Percentiles rank a stretch among this genome's conserved stretches.
Conservation (phyloP, 1,140 invertebrate genomes). For the Atta cephalotes region DNA sequence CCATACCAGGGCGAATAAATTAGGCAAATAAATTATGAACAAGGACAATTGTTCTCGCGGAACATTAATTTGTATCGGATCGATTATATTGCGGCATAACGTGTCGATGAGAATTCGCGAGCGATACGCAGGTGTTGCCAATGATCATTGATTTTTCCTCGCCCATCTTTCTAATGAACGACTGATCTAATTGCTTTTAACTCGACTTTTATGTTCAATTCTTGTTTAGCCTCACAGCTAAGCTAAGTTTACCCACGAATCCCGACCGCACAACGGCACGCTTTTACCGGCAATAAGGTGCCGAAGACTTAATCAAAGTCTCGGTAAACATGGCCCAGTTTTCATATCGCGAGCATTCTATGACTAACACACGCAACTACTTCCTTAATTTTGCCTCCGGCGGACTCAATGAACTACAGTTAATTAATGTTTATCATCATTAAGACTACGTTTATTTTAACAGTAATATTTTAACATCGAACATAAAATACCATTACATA, state of each 20-base stretch:
- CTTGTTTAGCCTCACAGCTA: conserved; percentile 2
- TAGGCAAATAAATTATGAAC: conserved; percentile 43
- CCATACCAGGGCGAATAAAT: conserved; percentile 19
- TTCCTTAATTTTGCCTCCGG: conserved; percentile 20
- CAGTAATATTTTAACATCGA: not conserved
- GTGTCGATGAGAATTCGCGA: conserved; percentile 15
- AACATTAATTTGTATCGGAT: conserved; percentile 8
- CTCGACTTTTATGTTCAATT: conserved; percentile 49
- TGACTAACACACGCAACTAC: conserved; percentile 24
- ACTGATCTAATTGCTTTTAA: conserved; percentile 63
- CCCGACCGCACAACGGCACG: not conserved
- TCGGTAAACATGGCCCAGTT: conserved; percentile 69
- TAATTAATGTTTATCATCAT: conserved; percentile 42
- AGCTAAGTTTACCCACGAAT: conserved; percentile 27
- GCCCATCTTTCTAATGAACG: not conserved
- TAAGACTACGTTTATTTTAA: not conserved
- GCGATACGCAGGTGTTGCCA: not conserved
- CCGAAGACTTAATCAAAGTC: conserved; percentile 71
- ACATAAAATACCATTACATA: not conserved
- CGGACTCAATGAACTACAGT: not conserved
- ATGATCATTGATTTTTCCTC: conserved; percentile 24
- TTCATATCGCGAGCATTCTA: conserved; percentile 50
- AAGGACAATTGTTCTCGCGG: conserved; percentile 14
- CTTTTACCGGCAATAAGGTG: conserved; percentile 70
- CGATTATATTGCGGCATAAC: conserved; percentile 31